phyloP scores from a whole-genome alignment of 2,797 vertebrate species.

The Manis javanica region DNA sequence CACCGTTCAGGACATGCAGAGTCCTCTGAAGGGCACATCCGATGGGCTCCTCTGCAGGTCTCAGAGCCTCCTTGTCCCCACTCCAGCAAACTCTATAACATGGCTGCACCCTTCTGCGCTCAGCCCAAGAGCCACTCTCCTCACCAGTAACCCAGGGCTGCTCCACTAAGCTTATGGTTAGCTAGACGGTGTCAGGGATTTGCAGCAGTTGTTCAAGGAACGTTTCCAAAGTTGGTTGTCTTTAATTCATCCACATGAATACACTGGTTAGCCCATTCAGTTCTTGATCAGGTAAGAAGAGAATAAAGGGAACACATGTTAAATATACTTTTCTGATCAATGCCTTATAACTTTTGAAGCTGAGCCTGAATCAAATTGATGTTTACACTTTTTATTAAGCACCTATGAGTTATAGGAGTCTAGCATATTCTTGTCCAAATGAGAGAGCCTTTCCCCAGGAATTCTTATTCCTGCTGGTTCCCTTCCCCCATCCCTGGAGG shows the following conservation, averaged over 20 bases:
- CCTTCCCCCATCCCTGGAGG: not conserved
- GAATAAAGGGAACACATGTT: not conserved
- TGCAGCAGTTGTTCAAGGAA: fast-evolving
- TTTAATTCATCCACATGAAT: not conserved
- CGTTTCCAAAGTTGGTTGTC: not conserved
- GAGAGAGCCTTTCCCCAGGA: not conserved
- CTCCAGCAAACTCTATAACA: not conserved
- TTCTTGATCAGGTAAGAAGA: not conserved
- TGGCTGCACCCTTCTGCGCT: fast-evolving
- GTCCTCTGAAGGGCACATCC: not conserved
- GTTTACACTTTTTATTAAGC: constrained; percentile 68
- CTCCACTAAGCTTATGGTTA: not conserved
- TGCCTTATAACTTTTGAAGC: constrained; percentile 60
- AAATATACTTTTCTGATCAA: not conserved
- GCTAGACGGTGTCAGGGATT: not conserved
- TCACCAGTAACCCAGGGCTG: not conserved
- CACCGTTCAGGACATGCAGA: not conserved
- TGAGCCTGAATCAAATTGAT: constrained; percentile 28
- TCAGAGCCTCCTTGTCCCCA: not conserved
- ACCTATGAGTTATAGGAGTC: not conserved
- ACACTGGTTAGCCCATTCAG: no score
- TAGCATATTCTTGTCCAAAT: not conserved
- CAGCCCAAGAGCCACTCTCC: not conserved
- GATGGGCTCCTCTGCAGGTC: not conserved
- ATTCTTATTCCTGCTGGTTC: not conserved